phyloP scores from a whole-genome alignment of 2,888 invertebrate species.

The Dasypogon diadema region DNA sequence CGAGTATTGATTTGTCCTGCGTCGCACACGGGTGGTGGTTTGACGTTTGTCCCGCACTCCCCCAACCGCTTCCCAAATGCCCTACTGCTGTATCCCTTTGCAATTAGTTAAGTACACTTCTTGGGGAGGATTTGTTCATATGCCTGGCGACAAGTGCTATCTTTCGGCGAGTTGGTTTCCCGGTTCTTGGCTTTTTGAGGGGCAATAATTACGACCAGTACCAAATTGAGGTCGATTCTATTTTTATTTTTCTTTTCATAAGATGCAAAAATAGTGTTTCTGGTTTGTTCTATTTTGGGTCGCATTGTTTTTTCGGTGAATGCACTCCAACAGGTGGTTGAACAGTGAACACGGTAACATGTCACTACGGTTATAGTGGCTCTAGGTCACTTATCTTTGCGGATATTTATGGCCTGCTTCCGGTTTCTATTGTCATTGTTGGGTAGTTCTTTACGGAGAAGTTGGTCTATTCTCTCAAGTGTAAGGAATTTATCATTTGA shows the following conservation, averaged over 20 bases:
- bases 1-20: background rate
- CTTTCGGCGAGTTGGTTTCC: background rate
- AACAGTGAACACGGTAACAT: background rate
- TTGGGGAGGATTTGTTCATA: background rate
- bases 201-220: background rate
- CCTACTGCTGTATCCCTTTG: background rate
- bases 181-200: background rate
- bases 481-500: too few relatives aligned
- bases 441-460: background rate
- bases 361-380: background rate
- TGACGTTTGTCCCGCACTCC: background rate
- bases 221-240: background rate
- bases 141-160: background rate
- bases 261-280: background rate
- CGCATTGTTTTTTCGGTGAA: background rate
- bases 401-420: constrained; percentile 13
- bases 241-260: too few relatives aligned
- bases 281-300: background rate
- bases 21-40: background rate
- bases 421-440: constrained; percentile 20
- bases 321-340: background rate
- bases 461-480: too few relatives aligned
- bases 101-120: background rate
- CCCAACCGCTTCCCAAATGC: background rate
- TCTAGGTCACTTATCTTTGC: constrained; percentile 24